Evolutionary conservation across 2,113 vertebrate species (phyloP), one percentile per base, ranked within the genome.

Genomic region (Alces alces): DNA sequence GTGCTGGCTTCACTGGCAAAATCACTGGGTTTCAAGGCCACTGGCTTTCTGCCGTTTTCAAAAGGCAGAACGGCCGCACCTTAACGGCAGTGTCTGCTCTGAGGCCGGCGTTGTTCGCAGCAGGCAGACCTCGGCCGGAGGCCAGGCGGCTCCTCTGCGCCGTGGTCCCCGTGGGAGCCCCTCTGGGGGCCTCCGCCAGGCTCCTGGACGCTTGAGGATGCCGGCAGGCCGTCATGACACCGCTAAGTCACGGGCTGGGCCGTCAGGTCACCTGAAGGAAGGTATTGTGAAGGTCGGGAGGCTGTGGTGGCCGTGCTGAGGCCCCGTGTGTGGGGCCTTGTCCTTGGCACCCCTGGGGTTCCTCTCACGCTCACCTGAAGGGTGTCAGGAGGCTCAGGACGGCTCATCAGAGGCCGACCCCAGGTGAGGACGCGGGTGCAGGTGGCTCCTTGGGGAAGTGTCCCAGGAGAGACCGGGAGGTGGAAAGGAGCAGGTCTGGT

Each of bases 111-210:
- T 52, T 91, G 91, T 80, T n/a, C 11, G 1, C 80, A 1, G 39
- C 36, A 1, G 43, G 2, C 19, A 55, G 84, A 83, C 25, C 84
- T 30, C 85, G 86, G 91, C 76, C 27, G 4, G 21, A 47, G 76
- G 76, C 27, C 43, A 30, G 43, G 43, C 27, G 0, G 7, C 27
- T 12, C 43, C 95, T 96, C 55, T 92, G 91, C 87, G 84, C 14
- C 17, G 8, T 2, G 64, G 17, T 30, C 43, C 43, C 43, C 8
- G 15, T 14, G 2, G 43, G 43, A 10, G 43, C 15, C 43, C 43
- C 91, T 93, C 55, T 85, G 89, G 61, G 43, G 91, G 27, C 45
- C 73, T 14, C 76, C 1, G n/a, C 94, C 84, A 57, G 91, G 14
- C 54, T 85, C 93, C 83, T 25, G 82, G 93, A 36, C 0, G 16